phyloP scores from a whole-genome alignment of 2,888 invertebrate species.

The Nomada fucata region DNA sequence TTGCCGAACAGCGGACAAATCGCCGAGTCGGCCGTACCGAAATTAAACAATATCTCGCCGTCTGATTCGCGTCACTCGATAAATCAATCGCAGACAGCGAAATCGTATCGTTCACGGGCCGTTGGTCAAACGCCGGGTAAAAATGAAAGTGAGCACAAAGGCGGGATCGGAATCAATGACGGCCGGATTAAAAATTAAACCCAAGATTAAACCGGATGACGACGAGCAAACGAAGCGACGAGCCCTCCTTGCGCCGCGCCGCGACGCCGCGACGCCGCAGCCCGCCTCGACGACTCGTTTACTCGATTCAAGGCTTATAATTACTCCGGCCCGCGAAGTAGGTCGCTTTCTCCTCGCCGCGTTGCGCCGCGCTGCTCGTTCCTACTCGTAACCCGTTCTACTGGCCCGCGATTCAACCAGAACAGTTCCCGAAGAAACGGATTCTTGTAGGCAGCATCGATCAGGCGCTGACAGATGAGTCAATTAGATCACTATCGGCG shows the following conservation, averaged over 20 bases:
- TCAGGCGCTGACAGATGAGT: background rate
- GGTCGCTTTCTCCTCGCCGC: constrained; percentile 83
- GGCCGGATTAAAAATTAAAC: constrained; percentile 31
- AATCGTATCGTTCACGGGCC: constrained; percentile 20
- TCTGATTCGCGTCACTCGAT: constrained; percentile 14
- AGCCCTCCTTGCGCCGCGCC: constrained; percentile 19
- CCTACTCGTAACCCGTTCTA: constrained; percentile 25
- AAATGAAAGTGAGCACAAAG: background rate
- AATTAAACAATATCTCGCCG: constrained; percentile 17
- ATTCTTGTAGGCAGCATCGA: background rate
- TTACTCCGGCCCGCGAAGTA: constrained; percentile 81
- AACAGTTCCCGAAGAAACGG: constrained; percentile 2
- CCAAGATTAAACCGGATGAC: constrained; percentile 36
- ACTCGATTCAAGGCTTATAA: constrained; percentile 83
- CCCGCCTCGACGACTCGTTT: constrained; percentile 76
- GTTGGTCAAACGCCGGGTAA: constrained; percentile 6
- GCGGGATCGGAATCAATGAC: background rate
- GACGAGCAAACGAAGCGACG: constrained; percentile 3
- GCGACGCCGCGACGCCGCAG: constrained; percentile 45
- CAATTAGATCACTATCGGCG: constrained; percentile 7
- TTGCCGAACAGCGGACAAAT: background rate
- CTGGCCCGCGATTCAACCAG: constrained; percentile 44
- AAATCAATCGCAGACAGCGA: constrained; percentile 28
- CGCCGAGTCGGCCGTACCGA: background rate
- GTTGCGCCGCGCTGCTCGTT: constrained; percentile 67